A percentile compares a stretch with the other conserved stretches of the same genome.
phyloP scores from a whole-genome alignment of 2,113 vertebrate species.

The Xiphophorus couchianus region DNA sequence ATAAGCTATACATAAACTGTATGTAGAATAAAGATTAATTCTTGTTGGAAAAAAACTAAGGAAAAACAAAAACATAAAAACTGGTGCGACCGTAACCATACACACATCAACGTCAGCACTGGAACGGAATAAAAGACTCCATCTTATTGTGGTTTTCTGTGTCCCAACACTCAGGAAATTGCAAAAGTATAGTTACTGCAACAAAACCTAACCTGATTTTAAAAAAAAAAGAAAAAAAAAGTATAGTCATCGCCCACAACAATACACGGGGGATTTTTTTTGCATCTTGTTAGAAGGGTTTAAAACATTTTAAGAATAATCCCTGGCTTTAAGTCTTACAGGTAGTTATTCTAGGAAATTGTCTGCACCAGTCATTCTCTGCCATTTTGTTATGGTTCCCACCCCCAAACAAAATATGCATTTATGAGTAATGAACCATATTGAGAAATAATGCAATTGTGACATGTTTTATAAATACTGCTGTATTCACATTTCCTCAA shows the following conservation, averaged over 20 bases:
- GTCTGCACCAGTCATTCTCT: not conserved
- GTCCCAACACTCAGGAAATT: constrained; percentile 20
- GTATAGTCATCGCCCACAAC: not conserved
- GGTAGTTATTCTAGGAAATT: not conserved
- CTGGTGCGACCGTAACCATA: not conserved
- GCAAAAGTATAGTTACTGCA: not conserved
- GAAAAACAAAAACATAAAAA: not conserved
- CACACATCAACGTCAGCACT: not conserved
- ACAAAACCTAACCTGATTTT: not conserved
- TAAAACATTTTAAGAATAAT: not conserved
- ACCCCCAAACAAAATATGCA: not conserved
- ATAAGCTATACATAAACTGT: not conserved
- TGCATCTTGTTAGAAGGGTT: not conserved
- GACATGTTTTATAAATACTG: not conserved
- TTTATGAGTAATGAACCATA: not conserved
- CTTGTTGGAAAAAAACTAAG: not conserved
- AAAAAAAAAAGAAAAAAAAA: not conserved
- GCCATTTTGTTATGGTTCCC: not conserved
- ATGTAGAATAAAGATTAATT: not conserved
- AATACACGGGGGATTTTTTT: not conserved
- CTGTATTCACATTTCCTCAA: not conserved
- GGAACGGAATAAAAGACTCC: not conserved
- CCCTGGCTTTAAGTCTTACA: not conserved
- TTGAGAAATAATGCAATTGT: not conserved
- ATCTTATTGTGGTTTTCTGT: not conserved